A percentile compares a stretch with the other conserved stretches of the same genome.
Evolutionary conservation across 2,113 vertebrate genomes (phyloP).

Genomic region (Cnemophilus loriae): DNA sequence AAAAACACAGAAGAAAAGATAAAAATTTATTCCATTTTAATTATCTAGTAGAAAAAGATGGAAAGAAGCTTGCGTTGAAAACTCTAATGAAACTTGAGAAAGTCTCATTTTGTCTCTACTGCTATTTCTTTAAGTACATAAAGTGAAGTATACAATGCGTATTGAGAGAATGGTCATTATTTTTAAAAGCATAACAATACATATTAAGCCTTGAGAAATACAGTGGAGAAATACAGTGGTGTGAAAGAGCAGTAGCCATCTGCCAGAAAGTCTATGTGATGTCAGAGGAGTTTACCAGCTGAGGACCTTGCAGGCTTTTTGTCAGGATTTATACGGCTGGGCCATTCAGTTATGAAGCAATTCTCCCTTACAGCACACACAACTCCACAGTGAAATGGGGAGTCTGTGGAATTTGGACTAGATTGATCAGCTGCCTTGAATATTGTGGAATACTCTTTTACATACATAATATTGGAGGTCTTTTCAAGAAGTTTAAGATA

Average conservation of each 20-base stretch:
- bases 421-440: neutral
- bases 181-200: neutral
- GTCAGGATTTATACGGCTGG: neutral
- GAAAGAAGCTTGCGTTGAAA: neutral
- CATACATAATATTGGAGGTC: neutral
- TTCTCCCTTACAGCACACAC: accelerated
- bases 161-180: neutral
- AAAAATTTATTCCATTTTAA: neutral
- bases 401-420: neutral
- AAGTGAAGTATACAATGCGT: neutral
- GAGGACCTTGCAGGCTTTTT: neutral
- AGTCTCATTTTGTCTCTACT: neutral
- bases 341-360: neutral
- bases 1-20: neutral
- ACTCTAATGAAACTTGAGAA: neutral
- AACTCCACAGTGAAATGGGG: neutral
- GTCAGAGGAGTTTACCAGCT: neutral
- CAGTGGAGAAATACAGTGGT: neutral
- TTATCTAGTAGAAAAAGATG: neutral
- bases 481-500: neutral
- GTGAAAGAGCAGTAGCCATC: neutral
- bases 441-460: neutral
- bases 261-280: neutral
- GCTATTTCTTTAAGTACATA: neutral
- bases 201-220: neutral